phyloP scores from a whole-genome alignment of 2,113 vertebrate species.

The Menidia beryllina region DNA sequence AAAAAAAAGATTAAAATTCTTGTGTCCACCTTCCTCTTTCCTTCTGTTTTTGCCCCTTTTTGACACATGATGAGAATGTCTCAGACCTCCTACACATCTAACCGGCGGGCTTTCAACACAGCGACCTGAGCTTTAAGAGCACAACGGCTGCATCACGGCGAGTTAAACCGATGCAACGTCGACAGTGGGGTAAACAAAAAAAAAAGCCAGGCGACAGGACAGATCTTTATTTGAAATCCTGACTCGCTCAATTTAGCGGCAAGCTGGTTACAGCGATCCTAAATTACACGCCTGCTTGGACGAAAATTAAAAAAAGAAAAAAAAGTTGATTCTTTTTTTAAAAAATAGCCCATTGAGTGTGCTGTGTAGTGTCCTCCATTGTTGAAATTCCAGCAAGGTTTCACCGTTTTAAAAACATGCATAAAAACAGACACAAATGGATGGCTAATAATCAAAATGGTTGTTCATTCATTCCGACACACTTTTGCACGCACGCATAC shows the following conservation, averaged over 20 bases:
- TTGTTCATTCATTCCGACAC: slow-evolving; percentile 65
- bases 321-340: slow-evolving; percentile 30
- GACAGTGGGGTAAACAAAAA: too few species aligned
- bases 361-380: slow-evolving; percentile 58
- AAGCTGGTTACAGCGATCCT: slow-evolving; percentile 40
- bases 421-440: slow-evolving; percentile 62
- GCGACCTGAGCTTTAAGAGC: slow-evolving; percentile 14
- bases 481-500: slow-evolving; percentile 30
- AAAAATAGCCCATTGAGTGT: slow-evolving; percentile 39
- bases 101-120: slow-evolving; percentile 30
- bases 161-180: slow-evolving; percentile 39
- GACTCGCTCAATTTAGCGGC: slow-evolving; percentile 25
- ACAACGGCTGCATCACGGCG: slow-evolving; percentile 21
- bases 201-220: slow-evolving; percentile 51
- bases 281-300: slow-evolving; percentile 56
- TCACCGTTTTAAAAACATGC: slow-evolving; percentile 48
- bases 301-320: slow-evolving; percentile 27
- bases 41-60: slow-evolving; percentile 16
- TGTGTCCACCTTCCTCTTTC: slow-evolving; percentile 5
- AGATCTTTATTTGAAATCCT: slow-evolving; percentile 36
- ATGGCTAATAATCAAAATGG: slow-evolving; percentile 66
- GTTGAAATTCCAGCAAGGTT: slow-evolving; percentile 52
- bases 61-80: slow-evolving; percentile 20
- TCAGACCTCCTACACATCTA: slow-evolving; percentile 12
- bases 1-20: slow-evolving; percentile 1